phyloP scores from a whole-genome alignment of 2,113 vertebrate species.

The Bothrops jararaca region DNA sequence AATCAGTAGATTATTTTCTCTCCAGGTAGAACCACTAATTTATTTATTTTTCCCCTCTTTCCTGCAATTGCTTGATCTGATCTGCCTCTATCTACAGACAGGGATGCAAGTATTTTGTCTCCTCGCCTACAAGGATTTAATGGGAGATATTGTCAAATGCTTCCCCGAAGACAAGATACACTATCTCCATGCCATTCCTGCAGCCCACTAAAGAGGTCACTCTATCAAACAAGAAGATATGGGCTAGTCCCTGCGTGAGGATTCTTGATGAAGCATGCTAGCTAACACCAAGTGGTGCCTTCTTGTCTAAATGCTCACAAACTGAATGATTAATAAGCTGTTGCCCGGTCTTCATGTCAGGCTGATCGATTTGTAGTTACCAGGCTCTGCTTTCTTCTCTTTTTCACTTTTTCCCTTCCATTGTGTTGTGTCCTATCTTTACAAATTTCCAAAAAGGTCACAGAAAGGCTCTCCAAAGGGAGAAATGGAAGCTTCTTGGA shows the following conservation, averaged over 20 bases:
- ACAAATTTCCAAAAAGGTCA: background rate
- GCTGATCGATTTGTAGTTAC: background rate
- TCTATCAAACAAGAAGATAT: background rate
- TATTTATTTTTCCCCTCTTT: background rate
- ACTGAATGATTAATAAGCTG: background rate
- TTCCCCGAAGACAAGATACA: background rate
- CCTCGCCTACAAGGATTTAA: background rate
- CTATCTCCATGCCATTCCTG: background rate
- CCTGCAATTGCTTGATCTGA: background rate
- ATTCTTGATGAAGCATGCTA: background rate
- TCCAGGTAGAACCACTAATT: background rate
- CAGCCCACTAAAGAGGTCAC: background rate
- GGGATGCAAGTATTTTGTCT: background rate
- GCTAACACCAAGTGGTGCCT: background rate
- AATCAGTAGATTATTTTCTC: background rate
- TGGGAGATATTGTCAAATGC: background rate
- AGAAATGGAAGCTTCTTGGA: background rate
- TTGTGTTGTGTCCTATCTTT: background rate
- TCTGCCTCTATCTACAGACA: background rate
- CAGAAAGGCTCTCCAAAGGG: background rate
- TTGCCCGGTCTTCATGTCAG: background rate
- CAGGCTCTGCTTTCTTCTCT: background rate
- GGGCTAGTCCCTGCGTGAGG: background rate
- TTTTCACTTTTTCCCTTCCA: background rate
- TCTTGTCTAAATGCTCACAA: background rate